Conservation (phyloP, 2,888 invertebrate genomes). For the Sminthurinus aureus region DNA sequence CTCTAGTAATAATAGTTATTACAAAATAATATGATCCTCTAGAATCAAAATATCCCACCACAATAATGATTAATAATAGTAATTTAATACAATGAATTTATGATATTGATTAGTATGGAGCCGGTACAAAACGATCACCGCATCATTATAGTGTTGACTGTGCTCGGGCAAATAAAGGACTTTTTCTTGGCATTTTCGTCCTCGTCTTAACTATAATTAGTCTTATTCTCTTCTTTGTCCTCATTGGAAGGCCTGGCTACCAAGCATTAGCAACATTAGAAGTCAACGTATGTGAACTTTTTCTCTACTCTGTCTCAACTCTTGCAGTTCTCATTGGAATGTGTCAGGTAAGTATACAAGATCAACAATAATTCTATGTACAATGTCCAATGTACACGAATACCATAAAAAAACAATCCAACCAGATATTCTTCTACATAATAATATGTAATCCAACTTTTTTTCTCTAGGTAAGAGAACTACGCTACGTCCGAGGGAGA, state of each 20-base stretch:
- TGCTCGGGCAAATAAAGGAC: slow-evolving; percentile 89
- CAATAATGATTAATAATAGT: background rate
- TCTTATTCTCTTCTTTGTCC: slow-evolving; percentile 87
- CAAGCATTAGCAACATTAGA: slow-evolving; percentile 85
- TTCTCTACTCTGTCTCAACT: slow-evolving; percentile 84
- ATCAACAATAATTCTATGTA: no score
- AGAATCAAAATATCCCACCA: background rate
- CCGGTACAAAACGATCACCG: slow-evolving; percentile 46
- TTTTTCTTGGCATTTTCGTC: slow-evolving; percentile 81
- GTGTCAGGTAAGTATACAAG: slow-evolving; percentile 69
- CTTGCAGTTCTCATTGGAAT: slow-evolving; percentile 87
- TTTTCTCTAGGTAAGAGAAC: slow-evolving; percentile 70
- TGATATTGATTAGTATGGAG: slow-evolving; percentile 38
- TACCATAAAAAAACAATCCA: background rate
- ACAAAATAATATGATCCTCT: no score
- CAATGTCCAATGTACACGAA: no score
- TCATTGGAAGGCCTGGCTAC: slow-evolving; percentile 81
- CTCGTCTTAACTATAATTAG: slow-evolving; percentile 90
- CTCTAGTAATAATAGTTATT: no score
- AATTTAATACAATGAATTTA: background rate
- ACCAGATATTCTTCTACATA: background rate
- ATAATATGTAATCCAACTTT: background rate
- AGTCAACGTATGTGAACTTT: slow-evolving; percentile 87
- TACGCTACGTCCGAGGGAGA: slow-evolving; percentile 83
- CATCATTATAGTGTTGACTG: slow-evolving; percentile 86